phyloP scores from a whole-genome alignment of 2,888 invertebrate species.

The Machimus atricapillus region DNA sequence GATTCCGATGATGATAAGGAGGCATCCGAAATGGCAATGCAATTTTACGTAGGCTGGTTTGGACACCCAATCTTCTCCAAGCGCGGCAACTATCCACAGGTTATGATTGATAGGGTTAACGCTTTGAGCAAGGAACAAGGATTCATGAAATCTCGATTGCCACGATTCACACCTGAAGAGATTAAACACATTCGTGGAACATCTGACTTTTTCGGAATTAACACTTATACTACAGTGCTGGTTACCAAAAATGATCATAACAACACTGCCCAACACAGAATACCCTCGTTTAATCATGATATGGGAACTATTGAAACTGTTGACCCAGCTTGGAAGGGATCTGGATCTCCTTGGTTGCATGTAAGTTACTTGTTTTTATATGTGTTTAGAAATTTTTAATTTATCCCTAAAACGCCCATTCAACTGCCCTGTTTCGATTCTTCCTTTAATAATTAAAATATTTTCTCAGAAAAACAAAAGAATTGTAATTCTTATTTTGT shows the following conservation, averaged over 20 bases:
- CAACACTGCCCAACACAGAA: slow-evolving; percentile 57
- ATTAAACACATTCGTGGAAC: slow-evolving; percentile 68
- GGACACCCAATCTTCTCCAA: slow-evolving; percentile 71
- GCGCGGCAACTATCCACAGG: slow-evolving; percentile 71
- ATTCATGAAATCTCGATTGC: slow-evolving; percentile 69
- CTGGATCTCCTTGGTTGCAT: slow-evolving; percentile 69
- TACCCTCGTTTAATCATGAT: slow-evolving; percentile 70
- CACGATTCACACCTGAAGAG: slow-evolving; percentile 69
- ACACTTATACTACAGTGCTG: slow-evolving; percentile 73
- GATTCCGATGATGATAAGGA: slow-evolving; percentile 65
- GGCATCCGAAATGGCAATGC: slow-evolving; percentile 69
- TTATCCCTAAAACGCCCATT: too few relatives aligned
- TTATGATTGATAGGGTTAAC: slow-evolving; percentile 69
- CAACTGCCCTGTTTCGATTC: too few relatives aligned
- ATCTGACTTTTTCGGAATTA: slow-evolving; percentile 77
- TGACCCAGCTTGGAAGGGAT: slow-evolving; percentile 69
- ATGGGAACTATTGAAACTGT: slow-evolving; percentile 67
- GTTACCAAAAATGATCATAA: slow-evolving; percentile 60
- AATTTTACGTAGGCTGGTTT: slow-evolving; percentile 73
- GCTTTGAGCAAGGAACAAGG: slow-evolving; percentile 68
- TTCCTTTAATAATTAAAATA: too few relatives aligned
- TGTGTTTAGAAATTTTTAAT: too few relatives aligned
- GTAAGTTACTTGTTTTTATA: slow-evolving; percentile 58
- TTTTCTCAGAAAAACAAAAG: too few relatives aligned
- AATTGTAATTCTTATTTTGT: too few relatives aligned